Evolutionary conservation across 2,888 invertebrate genomes (phyloP).

Genomic region (Meganola albula): DNA sequence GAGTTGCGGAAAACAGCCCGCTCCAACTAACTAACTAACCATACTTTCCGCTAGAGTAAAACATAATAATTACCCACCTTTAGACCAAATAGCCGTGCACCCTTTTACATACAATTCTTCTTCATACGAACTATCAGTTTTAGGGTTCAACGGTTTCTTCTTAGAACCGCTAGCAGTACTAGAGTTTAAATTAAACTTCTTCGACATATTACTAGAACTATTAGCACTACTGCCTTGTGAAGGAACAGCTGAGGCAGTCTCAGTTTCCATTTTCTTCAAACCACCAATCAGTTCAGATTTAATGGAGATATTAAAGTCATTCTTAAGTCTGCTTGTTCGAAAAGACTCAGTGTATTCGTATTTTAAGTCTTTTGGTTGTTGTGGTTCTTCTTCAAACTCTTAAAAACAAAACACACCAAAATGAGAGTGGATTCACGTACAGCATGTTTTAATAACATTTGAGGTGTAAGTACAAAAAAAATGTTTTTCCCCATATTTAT

Average conservation of each 20-base stretch:
- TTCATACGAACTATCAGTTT: slow-evolving; percentile 79
- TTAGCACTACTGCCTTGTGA: slow-evolving; percentile 62
- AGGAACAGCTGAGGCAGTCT: slow-evolving; percentile 41
- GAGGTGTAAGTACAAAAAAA: no score
- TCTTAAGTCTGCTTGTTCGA: slow-evolving; percentile 57
- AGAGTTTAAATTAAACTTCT: slow-evolving; percentile 55
- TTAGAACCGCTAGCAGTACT: slow-evolving; percentile 33
- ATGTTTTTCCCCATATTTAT: no score
- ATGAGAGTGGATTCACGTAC: no score
- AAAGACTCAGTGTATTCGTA: slow-evolving; percentile 60
- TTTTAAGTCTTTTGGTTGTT: slow-evolving; percentile 49
- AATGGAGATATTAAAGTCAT: slow-evolving; percentile 67
- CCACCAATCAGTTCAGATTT: slow-evolving; percentile 57
- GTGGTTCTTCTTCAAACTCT: slow-evolving; percentile 51
- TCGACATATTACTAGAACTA: slow-evolving; percentile 67
- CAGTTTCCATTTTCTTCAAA: slow-evolving; percentile 48
- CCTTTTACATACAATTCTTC: slow-evolving; percentile 93
- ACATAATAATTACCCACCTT: slow-evolving; percentile 67
- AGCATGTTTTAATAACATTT: no score
- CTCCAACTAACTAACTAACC: no score
- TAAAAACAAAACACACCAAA: no score
- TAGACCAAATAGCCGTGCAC: slow-evolving; percentile 89
- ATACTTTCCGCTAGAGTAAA: no score
- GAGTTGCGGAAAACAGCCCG: no score
- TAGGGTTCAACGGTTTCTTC: slow-evolving; percentile 49